phyloP scores from a whole-genome alignment of 2,888 invertebrate genomes.

The Acanthoscelides obtectus region DNA sequence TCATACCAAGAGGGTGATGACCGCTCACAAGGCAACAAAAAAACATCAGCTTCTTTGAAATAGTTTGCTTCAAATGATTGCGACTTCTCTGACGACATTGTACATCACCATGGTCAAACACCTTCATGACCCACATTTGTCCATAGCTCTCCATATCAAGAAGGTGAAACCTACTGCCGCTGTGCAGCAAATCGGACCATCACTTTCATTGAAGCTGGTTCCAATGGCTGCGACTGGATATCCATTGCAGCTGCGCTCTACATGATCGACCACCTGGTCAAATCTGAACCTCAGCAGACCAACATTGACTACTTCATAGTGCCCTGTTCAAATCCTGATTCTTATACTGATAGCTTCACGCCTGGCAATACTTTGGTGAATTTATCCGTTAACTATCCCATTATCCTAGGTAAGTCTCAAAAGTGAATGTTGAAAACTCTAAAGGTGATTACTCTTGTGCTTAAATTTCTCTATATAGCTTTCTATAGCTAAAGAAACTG shows the following conservation, averaged over 20 bases:
- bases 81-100: too few species aligned
- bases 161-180: too few species aligned
- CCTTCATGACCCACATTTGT: neutral
- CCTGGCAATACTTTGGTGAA: slow-evolving; percentile 8
- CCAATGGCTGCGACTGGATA: slow-evolving; percentile 25
- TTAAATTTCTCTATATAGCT: too few species aligned
- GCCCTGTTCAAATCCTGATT: slow-evolving; percentile 33
- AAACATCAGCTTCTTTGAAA: too few species aligned
- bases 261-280: slow-evolving; percentile 27
- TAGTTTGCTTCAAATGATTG: too few species aligned
- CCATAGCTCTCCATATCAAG: neutral
- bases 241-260: slow-evolving; percentile 27
- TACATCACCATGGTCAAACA: too few species aligned
- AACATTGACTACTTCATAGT: slow-evolving; percentile 29
- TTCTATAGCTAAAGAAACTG: too few species aligned
- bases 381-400: slow-evolving; percentile 24
- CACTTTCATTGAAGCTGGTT: slow-evolving; percentile 28
- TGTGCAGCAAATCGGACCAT: neutral
- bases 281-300: slow-evolving; percentile 17
- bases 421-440: too few species aligned
- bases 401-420: slow-evolving; percentile 21
- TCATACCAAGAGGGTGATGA: neutral
- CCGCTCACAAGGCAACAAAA: too few species aligned
- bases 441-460: too few species aligned
- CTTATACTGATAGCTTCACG: slow-evolving; percentile 21